Conservation (phyloP, 92 coral and sea anemone genomes). For the Zoanthus solanderi region DNA sequence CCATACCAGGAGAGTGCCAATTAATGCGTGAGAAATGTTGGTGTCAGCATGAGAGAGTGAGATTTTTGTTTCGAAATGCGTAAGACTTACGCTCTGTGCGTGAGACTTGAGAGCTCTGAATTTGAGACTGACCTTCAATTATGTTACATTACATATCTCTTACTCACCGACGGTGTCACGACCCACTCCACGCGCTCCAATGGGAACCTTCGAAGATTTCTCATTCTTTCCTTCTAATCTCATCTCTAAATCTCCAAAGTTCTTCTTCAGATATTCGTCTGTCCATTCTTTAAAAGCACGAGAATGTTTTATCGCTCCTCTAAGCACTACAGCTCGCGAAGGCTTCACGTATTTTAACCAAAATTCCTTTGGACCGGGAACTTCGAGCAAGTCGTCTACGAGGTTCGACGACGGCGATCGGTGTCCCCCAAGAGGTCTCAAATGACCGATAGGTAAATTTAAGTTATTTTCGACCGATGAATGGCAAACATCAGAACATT, state of each 20-base stretch:
- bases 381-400: slow-evolving; percentile 76
- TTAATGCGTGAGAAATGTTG: no score
- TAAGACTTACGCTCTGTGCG: no score
- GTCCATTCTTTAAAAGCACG: slow-evolving; percentile 88
- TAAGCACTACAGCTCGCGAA: slow-evolving; percentile 80
- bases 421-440: slow-evolving; percentile 84
- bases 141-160: no score
- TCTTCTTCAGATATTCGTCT: slow-evolving; percentile 75
- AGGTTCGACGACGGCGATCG: slow-evolving; percentile 75
- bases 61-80: no score
- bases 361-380: slow-evolving; percentile 86
- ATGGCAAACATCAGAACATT: neutral
- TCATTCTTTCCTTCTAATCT: slow-evolving; percentile 91
- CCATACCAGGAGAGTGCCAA: no score
- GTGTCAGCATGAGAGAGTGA: no score
- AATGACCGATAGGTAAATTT: slow-evolving; percentile 76
- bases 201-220: slow-evolving; percentile 78
- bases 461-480: neutral
- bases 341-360: slow-evolving; percentile 91
- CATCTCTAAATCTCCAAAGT: slow-evolving; percentile 83
- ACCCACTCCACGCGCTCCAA: slow-evolving; percentile 91
- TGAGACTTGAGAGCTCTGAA: no score
- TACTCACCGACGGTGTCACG: slow-evolving; percentile 81
- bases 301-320: slow-evolving; percentile 88
- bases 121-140: no score